Base-by-base conservation (phyloP, 2,113 vertebrate species). In the Pipra filicauda region DNA sequence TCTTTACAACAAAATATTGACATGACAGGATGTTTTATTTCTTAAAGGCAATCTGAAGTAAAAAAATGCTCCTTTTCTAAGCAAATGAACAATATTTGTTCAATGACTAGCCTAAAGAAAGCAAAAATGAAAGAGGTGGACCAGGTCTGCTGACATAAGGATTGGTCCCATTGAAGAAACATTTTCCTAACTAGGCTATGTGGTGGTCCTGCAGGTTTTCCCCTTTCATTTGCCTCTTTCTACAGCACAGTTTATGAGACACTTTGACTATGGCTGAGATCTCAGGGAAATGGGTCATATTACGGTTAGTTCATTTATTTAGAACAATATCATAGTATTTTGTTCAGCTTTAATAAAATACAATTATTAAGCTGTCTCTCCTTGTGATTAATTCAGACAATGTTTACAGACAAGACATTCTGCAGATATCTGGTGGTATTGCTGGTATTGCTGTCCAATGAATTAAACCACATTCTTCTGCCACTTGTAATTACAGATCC, bases 401-500 rank as follows among this genome's bases (percentile, higher is more conserved):
- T 91, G 82, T 95, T 96, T 97, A 96, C 64, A 90, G 81, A 85
- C 85, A 89, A 90, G 67, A 27, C 9, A 0, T 64, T 83, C 33
- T 7, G 6, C 71, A 83, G 46, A 52, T 91, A 59, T 71, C 64
- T 83, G 46, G 23, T 69, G 13, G 48, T 88, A 71, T 46, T 92
- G 27, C 76, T 77, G 18, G 39, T 72, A 57, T 44, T 95, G 37
- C 78, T 95, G n/a, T 71, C 54, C 78, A 52, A 31, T 37, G 51
- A 91, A 94, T 88, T 91, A 73, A 91, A 86, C 62, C 49, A 66
- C 0, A 0, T 88, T 80, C 55, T 91, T 92, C 91, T 95, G 71
- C 43, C 66, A 69, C 41, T 73, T 93, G 75, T 88, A 97, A 94
- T 96, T 97, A 90, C 59, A 94, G 82, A 97, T 94, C 46, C 46